These are phyloP conservation scores for Parotia lawesii DNA, from an alignment of 2,113 vertebrate genomes.

Conservation along the genomic window DNA sequence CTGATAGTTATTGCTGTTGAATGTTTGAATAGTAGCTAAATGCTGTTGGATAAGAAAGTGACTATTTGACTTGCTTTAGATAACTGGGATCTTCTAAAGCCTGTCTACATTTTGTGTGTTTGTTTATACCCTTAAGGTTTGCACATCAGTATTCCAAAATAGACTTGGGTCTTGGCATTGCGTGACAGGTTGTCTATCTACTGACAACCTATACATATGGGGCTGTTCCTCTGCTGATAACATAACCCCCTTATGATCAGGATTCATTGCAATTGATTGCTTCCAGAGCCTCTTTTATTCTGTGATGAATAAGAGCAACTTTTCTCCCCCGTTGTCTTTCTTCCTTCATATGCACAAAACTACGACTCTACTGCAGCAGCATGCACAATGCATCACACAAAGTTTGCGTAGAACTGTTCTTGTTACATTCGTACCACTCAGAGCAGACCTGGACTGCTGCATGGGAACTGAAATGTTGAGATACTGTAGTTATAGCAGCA, in stretches of 20 bases:
- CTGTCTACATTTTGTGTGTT: neutral
- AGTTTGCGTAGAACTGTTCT: neutral
- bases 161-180: neutral
- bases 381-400: accelerated
- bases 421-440: accelerated
- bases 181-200: neutral
- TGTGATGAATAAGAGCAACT: neutral
- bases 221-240: neutral
- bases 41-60: neutral
- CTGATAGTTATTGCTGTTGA: neutral
- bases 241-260: neutral
- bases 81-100: neutral
- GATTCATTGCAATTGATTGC: neutral
- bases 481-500: neutral
- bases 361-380: too few relatives aligned
- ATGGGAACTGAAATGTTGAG: neutral
- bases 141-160: neutral
- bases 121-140: neutral
- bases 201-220: neutral
- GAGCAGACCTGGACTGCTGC: neutral
- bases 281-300: neutral
- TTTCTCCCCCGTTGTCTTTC: neutral
- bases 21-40: neutral
- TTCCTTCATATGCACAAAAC: neutral
- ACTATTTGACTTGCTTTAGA: neutral